Evolutionary conservation across 1,140 invertebrate species (phyloP).

Genomic region (Diachasma alloeum): DNA sequence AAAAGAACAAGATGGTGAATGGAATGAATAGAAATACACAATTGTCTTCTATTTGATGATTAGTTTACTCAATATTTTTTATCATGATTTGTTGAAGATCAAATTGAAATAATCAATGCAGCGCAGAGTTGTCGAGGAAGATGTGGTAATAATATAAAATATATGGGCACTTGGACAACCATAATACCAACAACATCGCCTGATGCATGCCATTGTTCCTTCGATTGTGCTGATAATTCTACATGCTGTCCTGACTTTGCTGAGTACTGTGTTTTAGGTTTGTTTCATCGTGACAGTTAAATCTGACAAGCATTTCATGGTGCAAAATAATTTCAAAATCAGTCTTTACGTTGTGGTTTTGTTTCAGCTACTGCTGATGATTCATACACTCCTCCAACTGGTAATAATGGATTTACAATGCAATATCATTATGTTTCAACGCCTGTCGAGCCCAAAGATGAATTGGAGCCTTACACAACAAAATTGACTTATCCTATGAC

Average conservation of each 20-base stretch:
- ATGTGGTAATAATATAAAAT: constrained; percentile 40
- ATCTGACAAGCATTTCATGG: neutral
- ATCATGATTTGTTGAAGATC: constrained; percentile 44
- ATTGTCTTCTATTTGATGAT: too few relatives aligned
- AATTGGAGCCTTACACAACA: constrained; percentile 47
- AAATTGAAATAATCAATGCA: constrained; percentile 56
- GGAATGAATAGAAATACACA: neutral
- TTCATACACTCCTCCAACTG: neutral
- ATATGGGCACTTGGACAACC: constrained; percentile 32
- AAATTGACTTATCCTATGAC: neutral
- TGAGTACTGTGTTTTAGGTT: constrained; percentile 59
- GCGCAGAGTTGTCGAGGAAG: constrained; percentile 55
- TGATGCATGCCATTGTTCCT: constrained; percentile 58
- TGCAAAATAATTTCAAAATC: too few relatives aligned
- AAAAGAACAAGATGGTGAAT: constrained; percentile 44
- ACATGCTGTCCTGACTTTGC: constrained; percentile 63
- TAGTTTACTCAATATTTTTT: constrained; percentile 11
- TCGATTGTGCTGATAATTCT: constrained; percentile 57
- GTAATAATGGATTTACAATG: neutral
- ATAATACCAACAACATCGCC: constrained; percentile 24
- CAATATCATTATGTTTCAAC: neutral
- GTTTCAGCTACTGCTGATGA: neutral
- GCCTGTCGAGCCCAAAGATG: constrained; percentile 51
- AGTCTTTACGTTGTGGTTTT: too few relatives aligned
- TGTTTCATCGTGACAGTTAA: constrained; percentile 16